Evolutionary conservation across 2,797 vertebrate genomes (phyloP).

Genomic region (Chaetodon trifasciatus): DNA sequence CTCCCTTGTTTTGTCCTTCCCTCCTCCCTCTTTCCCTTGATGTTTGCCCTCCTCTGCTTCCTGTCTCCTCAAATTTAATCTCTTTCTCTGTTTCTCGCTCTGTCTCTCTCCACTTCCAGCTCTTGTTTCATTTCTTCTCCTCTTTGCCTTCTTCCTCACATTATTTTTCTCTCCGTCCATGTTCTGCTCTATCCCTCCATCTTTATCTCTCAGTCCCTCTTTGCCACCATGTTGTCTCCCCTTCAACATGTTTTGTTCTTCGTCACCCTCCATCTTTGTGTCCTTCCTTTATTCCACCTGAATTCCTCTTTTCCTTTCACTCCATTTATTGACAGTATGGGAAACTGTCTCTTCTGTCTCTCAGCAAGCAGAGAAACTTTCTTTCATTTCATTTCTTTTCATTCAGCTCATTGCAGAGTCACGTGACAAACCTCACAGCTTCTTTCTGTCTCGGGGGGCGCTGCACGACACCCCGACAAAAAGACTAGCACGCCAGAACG

Average conservation of each 20-base stretch:
- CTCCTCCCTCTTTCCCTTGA: slow-evolving; percentile 3
- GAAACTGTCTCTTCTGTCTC: too few relatives aligned
- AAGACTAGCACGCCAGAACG: too few relatives aligned
- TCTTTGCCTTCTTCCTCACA: neutral
- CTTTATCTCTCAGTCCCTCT: neutral
- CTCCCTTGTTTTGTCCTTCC: slow-evolving; percentile 15
- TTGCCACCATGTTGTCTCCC: too few relatives aligned
- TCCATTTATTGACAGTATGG: neutral
- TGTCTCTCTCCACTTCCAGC: neutral
- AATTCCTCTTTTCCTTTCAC: neutral
- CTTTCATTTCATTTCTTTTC: too few relatives aligned
- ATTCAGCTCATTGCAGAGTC: too few relatives aligned
- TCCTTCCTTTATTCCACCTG: neutral
- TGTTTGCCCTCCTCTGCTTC: slow-evolving; percentile 28
- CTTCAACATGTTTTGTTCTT: neutral
- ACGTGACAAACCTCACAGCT: too few relatives aligned
- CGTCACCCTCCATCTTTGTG: neutral
- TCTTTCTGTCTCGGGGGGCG: too few relatives aligned
- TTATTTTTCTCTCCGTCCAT: neutral
- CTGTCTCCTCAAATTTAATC: slow-evolving; percentile 38
- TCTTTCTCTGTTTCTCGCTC: neutral
- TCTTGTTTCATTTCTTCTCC: neutral
- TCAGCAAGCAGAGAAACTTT: too few relatives aligned
- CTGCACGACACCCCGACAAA: too few relatives aligned
- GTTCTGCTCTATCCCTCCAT: too few relatives aligned